Percentiles rank a stretch among this genome's conserved stretches.
Conservation (phyloP, 2,113 vertebrate species). For the Menura novaehollandiae region DNA sequence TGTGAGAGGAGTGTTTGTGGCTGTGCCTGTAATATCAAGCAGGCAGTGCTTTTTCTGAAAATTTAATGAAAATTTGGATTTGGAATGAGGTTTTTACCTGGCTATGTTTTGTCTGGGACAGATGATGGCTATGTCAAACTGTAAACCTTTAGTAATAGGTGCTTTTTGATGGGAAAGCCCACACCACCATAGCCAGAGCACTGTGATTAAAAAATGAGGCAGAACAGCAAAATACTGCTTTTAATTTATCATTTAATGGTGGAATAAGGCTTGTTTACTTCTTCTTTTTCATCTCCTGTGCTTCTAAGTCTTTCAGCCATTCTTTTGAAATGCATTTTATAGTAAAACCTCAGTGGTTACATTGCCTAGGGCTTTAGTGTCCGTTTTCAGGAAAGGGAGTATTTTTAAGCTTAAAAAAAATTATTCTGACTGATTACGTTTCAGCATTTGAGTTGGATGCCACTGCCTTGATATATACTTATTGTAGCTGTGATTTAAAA, state of each 20-base stretch:
- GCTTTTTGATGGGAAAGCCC: constrained; percentile 57
- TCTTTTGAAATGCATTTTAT: constrained; percentile 79
- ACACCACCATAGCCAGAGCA: constrained; percentile 14
- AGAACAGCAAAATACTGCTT: constrained; percentile 68
- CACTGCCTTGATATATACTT: constrained; percentile 17
- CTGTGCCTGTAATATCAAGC: not conserved
- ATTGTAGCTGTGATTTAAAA: not conserved
- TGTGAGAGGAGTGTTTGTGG: not conserved
- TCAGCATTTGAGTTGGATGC: not conserved
- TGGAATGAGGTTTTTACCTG: constrained; percentile 47
- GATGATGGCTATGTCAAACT: constrained; percentile 43
- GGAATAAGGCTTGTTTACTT: constrained; percentile 73
- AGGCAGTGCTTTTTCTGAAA: not conserved
- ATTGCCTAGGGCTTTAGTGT: constrained; percentile 70
- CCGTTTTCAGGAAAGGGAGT: constrained; percentile 53
- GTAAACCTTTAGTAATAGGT: constrained; percentile 53
- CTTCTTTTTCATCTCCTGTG: constrained; percentile 69
- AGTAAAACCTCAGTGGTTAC: constrained; percentile 68
- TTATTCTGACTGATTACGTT: constrained; percentile 42
- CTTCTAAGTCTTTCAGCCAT: constrained; percentile 66
- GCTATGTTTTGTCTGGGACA: constrained; percentile 36
- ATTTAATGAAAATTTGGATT: constrained; percentile 42
- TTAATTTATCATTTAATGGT: constrained; percentile 76
- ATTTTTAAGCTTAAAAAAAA: constrained; percentile 54
- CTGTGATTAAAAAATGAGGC: constrained; percentile 68